phyloP scores from a whole-genome alignment of 2,888 invertebrate species.

The Melolontha melolontha region DNA sequence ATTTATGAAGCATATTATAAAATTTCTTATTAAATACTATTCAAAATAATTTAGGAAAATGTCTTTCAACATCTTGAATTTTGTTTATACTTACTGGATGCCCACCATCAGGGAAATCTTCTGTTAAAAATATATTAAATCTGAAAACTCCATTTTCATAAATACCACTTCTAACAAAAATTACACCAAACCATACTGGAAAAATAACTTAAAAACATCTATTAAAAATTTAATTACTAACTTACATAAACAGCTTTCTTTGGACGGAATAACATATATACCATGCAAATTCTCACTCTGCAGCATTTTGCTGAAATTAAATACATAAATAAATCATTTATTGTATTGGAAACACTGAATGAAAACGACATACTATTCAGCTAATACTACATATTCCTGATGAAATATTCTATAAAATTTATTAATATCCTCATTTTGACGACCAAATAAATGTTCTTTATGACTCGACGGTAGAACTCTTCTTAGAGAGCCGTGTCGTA shows the following conservation, averaged over 20 bases:
- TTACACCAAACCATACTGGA: conserved; percentile 91
- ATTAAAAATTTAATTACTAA: conserved; percentile 52
- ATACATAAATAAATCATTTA: too few species aligned
- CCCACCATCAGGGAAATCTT: conserved; percentile 87
- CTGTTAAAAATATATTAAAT: conserved; percentile 87
- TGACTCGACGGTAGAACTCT: conserved; percentile 69
- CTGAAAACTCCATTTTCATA: conserved; percentile 93
- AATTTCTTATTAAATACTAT: too few species aligned
- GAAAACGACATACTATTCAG: conserved; percentile 84
- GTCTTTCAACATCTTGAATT: neutral
- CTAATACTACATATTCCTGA: conserved; percentile 90
- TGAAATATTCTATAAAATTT: conserved; percentile 82
- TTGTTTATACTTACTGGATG: conserved; percentile 77
- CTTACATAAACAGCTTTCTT: conserved; percentile 84
- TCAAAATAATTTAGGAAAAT: too few species aligned
- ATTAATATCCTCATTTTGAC: conserved; percentile 69
- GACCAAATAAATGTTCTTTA: conserved; percentile 72
- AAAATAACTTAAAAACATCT: conserved; percentile 39
- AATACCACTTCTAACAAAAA: conserved; percentile 88
- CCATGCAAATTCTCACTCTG: conserved; percentile 88
- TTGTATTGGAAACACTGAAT: neutral
- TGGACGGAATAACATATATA: conserved; percentile 93
- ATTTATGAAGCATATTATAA: too few species aligned
- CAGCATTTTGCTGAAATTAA: conserved; percentile 77
- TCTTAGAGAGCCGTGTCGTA: conserved; percentile 70